phyloP scores from a whole-genome alignment of 2,797 vertebrate genomes.

The Lophotriccus pileatus region DNA sequence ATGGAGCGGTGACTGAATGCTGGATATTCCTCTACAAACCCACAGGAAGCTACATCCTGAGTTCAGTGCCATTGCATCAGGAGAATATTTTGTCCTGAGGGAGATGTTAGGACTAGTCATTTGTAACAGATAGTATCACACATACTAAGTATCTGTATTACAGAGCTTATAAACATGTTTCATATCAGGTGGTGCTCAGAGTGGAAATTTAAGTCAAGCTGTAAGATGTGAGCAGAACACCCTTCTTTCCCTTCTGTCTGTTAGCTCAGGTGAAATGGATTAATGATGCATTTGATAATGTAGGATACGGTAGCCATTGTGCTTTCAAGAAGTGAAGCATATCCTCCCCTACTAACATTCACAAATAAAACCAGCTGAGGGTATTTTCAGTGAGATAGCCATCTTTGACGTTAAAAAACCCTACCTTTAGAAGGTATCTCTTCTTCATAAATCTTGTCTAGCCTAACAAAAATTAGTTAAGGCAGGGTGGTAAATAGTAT shows the following conservation, averaged over 20 bases:
- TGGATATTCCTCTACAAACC: neutral
- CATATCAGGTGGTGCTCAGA: neutral
- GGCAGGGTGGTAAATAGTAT: neutral
- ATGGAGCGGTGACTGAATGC: neutral
- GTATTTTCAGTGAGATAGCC: neutral
- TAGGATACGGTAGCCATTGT: neutral
- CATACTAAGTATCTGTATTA: neutral
- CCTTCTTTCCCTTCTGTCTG: neutral
- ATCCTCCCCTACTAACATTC: fast-evolving
- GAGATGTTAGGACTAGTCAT: neutral
- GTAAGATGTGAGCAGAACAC: neutral
- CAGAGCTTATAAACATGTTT: neutral
- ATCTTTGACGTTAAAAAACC: neutral
- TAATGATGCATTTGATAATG: neutral
- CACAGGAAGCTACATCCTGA: neutral
- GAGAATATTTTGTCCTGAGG: neutral
- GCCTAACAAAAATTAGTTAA: neutral
- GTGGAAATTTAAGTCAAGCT: neutral
- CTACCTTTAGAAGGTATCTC: neutral
- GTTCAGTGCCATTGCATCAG: neutral
- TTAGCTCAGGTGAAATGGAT: neutral
- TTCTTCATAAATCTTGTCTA: neutral
- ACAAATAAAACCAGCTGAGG: neutral
- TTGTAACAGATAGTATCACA: neutral
- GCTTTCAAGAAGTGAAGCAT: neutral